These are phyloP conservation scores for Gracilinanus agilis DNA, from an alignment of 2,113 vertebrate species.

Conservation along the genomic window DNA sequence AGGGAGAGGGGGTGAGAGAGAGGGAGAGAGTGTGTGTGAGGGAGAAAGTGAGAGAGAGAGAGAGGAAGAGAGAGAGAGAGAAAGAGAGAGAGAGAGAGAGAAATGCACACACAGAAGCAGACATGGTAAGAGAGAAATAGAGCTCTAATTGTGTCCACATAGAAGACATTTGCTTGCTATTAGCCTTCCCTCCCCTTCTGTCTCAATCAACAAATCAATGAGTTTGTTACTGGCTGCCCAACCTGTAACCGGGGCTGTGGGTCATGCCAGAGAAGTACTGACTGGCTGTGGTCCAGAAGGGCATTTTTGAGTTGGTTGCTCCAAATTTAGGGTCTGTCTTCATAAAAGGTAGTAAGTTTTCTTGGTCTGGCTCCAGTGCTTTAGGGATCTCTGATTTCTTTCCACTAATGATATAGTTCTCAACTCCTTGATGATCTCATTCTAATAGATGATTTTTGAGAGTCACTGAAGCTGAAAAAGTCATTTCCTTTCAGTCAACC, in stretches of 20 bases:
- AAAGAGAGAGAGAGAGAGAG: no score
- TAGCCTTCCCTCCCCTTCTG: not conserved
- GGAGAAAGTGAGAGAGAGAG: no score
- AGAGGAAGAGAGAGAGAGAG: no score
- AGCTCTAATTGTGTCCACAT: not conserved
- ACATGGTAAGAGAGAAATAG: not conserved
- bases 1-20: no score
- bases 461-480: not conserved
- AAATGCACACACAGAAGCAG: not conserved
- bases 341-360: not conserved
- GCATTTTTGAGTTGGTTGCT: not conserved
- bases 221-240: not conserved
- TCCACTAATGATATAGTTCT: not conserved
- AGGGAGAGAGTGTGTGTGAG: no score
- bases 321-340: not conserved
- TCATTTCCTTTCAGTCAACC: not conserved
- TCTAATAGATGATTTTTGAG: not conserved
- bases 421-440: not conserved
- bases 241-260: not conserved
- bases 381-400: not conserved
- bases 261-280: no score
- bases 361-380: not conserved
- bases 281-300: not conserved
- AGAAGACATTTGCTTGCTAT: not conserved
- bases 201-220: not conserved